Evolutionary conservation across 2,113 vertebrate species (phyloP).

Genomic region (Eudyptes chrysolophus): DNA sequence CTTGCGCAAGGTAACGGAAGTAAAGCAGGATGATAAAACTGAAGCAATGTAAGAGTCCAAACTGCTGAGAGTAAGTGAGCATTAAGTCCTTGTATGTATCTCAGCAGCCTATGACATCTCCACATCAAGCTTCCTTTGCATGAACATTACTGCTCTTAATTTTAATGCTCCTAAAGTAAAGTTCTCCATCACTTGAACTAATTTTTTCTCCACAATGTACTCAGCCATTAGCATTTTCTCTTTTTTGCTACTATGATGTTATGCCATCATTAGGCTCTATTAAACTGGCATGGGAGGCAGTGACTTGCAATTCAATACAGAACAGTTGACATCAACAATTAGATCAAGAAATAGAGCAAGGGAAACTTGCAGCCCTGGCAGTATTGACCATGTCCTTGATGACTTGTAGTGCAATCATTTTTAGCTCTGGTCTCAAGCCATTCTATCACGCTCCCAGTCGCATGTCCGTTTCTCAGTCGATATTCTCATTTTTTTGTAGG

Average conservation of each 20-base stretch:
- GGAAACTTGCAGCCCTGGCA: not conserved
- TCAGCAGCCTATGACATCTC: not conserved
- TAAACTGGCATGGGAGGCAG: not conserved
- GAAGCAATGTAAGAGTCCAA: not conserved
- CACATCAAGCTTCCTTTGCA: not conserved
- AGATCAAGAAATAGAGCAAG: not conserved
- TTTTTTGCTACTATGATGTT: not conserved
- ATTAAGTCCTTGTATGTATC: not conserved
- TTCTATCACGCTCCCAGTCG: not conserved
- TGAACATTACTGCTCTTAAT: not conserved
- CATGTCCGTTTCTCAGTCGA: fast-evolving
- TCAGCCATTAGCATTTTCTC: not conserved
- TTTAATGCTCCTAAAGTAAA: not conserved
- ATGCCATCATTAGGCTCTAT: not conserved
- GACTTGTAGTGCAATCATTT: not conserved
- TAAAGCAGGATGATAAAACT: not conserved
- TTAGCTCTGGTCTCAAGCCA: not conserved
- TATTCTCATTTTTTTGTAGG: not conserved
- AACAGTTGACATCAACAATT: not conserved
- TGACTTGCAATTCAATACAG: not conserved
- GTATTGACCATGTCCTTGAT: not conserved
- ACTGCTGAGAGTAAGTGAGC: not conserved
- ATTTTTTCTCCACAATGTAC: not conserved
- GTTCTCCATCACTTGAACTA: not conserved
- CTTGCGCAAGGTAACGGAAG: not conserved